Conservation (phyloP, 2,113 vertebrate genomes). For the Silurus glanis region DNA sequence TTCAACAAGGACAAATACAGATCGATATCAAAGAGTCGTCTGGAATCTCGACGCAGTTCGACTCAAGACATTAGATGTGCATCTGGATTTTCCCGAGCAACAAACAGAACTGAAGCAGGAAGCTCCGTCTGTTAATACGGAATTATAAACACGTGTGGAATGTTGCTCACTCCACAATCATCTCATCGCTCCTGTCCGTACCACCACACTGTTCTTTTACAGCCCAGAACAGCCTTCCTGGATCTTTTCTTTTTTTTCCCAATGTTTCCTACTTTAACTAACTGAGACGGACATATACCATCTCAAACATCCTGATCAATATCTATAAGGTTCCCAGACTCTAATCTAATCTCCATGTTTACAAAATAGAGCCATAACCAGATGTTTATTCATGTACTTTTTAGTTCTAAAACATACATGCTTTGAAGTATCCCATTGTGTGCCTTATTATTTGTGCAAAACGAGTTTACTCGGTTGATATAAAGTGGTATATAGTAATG, state of each 20-base stretch:
- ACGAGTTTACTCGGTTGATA: background rate
- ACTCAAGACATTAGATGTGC: background rate
- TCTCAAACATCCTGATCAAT: background rate
- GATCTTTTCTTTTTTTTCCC: background rate
- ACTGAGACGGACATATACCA: background rate
- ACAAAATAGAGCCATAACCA: too few relatives aligned
- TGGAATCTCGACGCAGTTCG: background rate
- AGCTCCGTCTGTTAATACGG: background rate
- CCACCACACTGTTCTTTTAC: background rate
- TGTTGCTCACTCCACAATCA: background rate
- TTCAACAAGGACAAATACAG: background rate
- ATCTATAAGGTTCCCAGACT: background rate
- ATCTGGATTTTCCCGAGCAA: background rate
- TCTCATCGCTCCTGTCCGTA: background rate
- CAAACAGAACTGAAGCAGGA: background rate
- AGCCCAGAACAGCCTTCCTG: background rate
- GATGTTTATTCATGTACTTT: too few relatives aligned
- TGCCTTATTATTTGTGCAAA: background rate
- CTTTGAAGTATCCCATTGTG: too few relatives aligned
- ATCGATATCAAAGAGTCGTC: background rate
- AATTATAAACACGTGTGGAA: conserved; percentile 14
- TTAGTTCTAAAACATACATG: too few relatives aligned
- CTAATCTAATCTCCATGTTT: background rate
- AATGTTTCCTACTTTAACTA: background rate
- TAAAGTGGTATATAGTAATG: too few relatives aligned